Evolutionary conservation across 2,797 vertebrate genomes (phyloP), one percentile per base, ranked within the genome.

Genomic region (Pempheris klunzingeri): DNA sequence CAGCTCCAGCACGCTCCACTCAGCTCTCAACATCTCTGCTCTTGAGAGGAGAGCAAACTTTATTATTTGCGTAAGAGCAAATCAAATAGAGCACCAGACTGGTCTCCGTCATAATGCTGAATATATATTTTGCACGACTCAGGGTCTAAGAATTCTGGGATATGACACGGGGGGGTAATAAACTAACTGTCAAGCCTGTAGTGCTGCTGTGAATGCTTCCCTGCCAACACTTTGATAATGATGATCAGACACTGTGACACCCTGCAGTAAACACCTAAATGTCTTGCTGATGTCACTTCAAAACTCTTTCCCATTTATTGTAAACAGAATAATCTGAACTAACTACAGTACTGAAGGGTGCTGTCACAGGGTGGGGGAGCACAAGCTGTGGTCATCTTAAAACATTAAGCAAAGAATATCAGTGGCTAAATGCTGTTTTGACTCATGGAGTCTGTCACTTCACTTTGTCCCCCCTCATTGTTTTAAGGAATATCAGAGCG

Each of bases 81-180:
- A 73, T 84, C 67, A 84, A 84, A 86, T 68, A 84, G 75, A 73
- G 53, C 36, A 60, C 1, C 39, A 30, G 44, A 17, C 41, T 30
- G 32, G 20, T 61, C 50, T 38, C 26, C 24, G 38, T 61, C 43
- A 41, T 30, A 61, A 30, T n/a, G 18, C 53, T 69, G 49, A 79
- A 69, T 60, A 64, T 53, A 52, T 79, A 71, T 65, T 82, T 74
- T 44, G 60, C 55, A 41, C 47, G 44, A 46, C 20, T 49, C 34
- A 28, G 30, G 18, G 20, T 43, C 39, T 17, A 50, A 41, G 30
- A 39, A 34, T 15, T 63, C 13, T 66, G 54, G 26, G 22, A n/a
- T 24, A 34, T 36, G 11, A 71, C 49, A 24, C 9, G 11, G 5
- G n/a, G 7, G 4, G 12, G 43, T 17, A n/a, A 11, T 38, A 11